A percentile compares a stretch with the other conserved stretches of the same genome.
Conservation (phyloP, 1,140 invertebrate genomes). For the Meloidogyne floridensis region DNA sequence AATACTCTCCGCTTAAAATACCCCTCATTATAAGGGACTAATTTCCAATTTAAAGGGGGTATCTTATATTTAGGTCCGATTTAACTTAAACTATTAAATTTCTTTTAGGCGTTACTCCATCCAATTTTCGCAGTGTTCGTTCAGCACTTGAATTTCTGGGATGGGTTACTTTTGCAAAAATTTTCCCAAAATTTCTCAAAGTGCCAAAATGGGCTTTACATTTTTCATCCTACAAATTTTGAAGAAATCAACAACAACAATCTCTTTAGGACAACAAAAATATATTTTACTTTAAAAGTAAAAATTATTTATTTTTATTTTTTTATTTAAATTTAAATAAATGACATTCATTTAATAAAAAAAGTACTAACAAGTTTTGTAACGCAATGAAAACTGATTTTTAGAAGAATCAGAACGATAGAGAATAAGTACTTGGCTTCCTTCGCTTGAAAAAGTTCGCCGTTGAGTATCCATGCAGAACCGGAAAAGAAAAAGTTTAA, state of each 20-base stretch:
- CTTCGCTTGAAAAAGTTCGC: slow-evolving; percentile 11
- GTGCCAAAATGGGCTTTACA: slow-evolving; percentile 40
- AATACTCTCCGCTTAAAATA: no score
- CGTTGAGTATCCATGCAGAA: slow-evolving; percentile 26
- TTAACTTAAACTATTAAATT: neutral
- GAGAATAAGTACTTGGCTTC: slow-evolving; percentile 31
- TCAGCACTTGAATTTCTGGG: slow-evolving; percentile 40
- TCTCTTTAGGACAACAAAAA: no score
- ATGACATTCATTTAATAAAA: no score
- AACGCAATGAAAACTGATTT: slow-evolving; percentile 34
- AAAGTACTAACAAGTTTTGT: slow-evolving; percentile 31
- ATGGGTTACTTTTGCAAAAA: slow-evolving; percentile 36
- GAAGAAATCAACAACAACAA: no score
- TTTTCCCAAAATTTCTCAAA: slow-evolving; percentile 43
- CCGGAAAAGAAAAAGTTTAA: slow-evolving; percentile 16
- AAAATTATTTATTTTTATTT: no score
- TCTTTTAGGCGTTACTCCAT: slow-evolving; percentile 35
- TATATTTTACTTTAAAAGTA: no score
- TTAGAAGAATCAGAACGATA: slow-evolving; percentile 29
- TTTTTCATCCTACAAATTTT: slow-evolving; percentile 36
- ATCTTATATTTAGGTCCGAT: no score
- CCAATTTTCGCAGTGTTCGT: slow-evolving; percentile 38
- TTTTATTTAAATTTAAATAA: no score
- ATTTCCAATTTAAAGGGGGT: no score
- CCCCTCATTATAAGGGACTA: no score